Evolutionary conservation across 2,888 invertebrate species (phyloP), one percentile per base, ranked within the genome.

Genomic region (Oscheius onirici): DNA sequence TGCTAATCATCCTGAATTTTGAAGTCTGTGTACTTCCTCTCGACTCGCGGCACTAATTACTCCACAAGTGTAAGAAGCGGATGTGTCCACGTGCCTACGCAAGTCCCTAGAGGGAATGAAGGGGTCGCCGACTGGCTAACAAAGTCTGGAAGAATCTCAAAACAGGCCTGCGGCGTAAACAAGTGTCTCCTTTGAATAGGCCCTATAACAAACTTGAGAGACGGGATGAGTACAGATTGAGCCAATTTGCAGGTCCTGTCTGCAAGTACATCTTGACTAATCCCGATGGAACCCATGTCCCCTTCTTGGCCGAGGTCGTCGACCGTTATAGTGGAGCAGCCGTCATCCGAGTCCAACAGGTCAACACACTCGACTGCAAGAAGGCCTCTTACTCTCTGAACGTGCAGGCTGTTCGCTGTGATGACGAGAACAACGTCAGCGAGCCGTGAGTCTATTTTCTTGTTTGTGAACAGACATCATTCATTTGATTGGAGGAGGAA

Each of bases 321-420:
- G 84, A 86, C 72, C 81, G 80, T 51, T 77, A 74, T 68, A 80
- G 81, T 52, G 86, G 86, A 60, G 78, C 77, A 8, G 86, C 85
- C 44, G 75, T 84, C 17, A 78, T 86, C 41, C 76, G 82, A 61
- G 78, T 86, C 57, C 81, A 81, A 76, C 80, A 82, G 49, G 73
- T 76, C 11, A 73, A 73, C 26, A 73, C 74, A 11, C 75, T 85
- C 24, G 85, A 85, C 74, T 85, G 85, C 75, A 78, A 83, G 55
- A 72, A 75, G 63, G 71, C 78, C 61, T 80, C 79, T 55, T 86
- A 81, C 76, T 75, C 76, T 17, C 72, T 86, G 54, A 75, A 73
- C 41, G 67, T 86, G 20, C 75, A 75, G 43, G 86, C 86, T 15
- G 81, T 84, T 20, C 81, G 83, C 40, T 86, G 86, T 71, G 83